Base-by-base conservation (phyloP, 1,140 invertebrate species). In the Neodiprion pinetum region DNA sequence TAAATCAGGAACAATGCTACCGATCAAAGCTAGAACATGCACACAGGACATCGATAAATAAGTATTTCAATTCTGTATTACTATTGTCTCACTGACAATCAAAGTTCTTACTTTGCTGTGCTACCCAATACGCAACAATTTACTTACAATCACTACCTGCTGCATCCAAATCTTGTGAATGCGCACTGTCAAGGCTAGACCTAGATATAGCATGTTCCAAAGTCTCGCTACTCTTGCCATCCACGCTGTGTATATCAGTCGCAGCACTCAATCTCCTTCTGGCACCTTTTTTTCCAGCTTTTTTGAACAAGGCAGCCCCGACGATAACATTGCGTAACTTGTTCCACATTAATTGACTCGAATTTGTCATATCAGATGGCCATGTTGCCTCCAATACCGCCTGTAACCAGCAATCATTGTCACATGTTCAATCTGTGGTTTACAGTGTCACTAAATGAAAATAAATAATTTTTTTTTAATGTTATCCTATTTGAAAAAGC, bases 341-440 rank as follows among this genome's bases (percentile, higher is more conserved):
- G 84, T 96, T 97, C 98, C 98, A 99, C 81, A 97, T 91, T 9
- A 97, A 82, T 81, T 96, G 94, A 79, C 94, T 93, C 40, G 92
- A 92, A 84, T 94, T 96, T 9, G 93, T 93, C 89, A 94, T 94
- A 80, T 96, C 94, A 12, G 95, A 94, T 4, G 97, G 96, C 97
- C 97, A 99, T 75, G 95, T 94, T 40, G 97, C 96, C 88, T 99
- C 98, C 23, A 99, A 89, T 14, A 99, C 97, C 82, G 94, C 94
- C 86, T 61, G n/a, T 14, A 61, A 14, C n/a, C 53, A 61, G 53
- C 3, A 11, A 61, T 61, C 3, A 61, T 12, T 17, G 53, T 61
- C n/a, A 61, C 53, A 61, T 61, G 8, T 14, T 61, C n/a, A 17
- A 61, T 61, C 9, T 17, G n/a, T 5, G 28, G n/a, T 73, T 65